Evolutionary conservation across 2,797 vertebrate genomes (phyloP), one percentile per base, ranked within the genome.

Genomic region (Neopelma chrysocephalum): DNA sequence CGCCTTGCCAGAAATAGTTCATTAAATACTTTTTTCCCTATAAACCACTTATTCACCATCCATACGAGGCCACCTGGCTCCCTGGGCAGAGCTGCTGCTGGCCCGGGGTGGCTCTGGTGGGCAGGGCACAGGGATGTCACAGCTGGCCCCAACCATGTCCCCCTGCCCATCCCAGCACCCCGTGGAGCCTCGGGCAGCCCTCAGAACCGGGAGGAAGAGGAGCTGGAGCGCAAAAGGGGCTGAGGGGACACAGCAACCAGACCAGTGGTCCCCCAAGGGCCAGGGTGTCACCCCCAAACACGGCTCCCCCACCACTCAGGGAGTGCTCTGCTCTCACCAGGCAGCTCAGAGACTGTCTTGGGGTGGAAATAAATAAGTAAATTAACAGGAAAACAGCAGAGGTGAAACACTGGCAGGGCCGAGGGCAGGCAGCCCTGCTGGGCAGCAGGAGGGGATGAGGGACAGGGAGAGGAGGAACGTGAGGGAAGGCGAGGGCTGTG

Each of bases 241-340:
- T 32, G 68, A 57, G 11, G 40, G 48, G n/a, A 7, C 4, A 12
- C 12, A 23, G 40, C 36, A 23, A 10, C 2, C 48, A 36, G 50
- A 7, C 18, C 66, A 0, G 26, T 17, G 90, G 42, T 32, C 21
- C 43, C n/a, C n/a, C 8, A 1, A 1, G 17, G 77, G 29, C 60
- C 21, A 14, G 16, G 62, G n/a, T 47, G 34, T 53, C 83, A 15
- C 34, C 60, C 42, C 36, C 3, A 0, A 25, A 7, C 3, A 2
- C 0, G 0, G 27, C 61, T 34, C 38, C 75, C 10, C 0, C 0
- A 7, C 38, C 1, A 1, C 79, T 45, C 32, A 11, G 4, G 22
- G 43, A 15, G 17, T 1, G 4, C 17, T 53, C 25, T 0, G 0
- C 51, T 54, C 34, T 51, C 22, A 4, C 18, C 4, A 2, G 71